Evolutionary conservation across 2,797 vertebrate genomes (phyloP).

Genomic region (Microchirus variegatus): DNA sequence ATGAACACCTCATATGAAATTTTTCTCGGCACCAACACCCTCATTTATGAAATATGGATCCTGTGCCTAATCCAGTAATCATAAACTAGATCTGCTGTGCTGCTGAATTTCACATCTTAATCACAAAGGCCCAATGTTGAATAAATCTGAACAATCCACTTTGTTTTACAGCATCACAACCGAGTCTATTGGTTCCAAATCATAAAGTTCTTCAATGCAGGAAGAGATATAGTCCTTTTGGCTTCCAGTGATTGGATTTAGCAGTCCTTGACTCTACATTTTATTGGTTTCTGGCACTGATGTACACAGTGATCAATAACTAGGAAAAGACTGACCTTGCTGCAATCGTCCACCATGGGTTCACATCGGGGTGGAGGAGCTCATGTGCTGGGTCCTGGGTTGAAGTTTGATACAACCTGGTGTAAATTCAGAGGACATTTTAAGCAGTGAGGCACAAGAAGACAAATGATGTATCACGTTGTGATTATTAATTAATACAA

Average conservation of each 20-base stretch:
- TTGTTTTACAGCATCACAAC: constrained; percentile 66
- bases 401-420: constrained; percentile 46
- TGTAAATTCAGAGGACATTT: constrained; percentile 19
- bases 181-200: constrained; percentile 76
- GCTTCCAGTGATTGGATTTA: constrained; percentile 68
- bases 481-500: background rate
- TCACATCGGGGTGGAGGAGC: constrained; percentile 26
- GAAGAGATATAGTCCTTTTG: constrained; percentile 65
- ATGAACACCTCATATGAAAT: constrained; percentile 34
- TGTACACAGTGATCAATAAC: constrained; percentile 69
- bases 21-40: background rate
- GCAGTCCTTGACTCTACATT: constrained; percentile 69
- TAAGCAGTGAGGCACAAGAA: constrained; percentile 1
- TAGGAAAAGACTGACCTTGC: constrained; percentile 71
- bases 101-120: constrained; percentile 50
- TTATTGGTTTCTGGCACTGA: constrained; percentile 66
- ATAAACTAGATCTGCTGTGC: constrained; percentile 35
- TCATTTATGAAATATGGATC: constrained; percentile 39
- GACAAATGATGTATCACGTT: background rate
- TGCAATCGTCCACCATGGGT: constrained; percentile 39
- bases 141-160: constrained; percentile 63
- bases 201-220: constrained; percentile 69
- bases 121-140: constrained; percentile 45
- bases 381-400: constrained; percentile 30
- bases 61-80: constrained; percentile 41